Evolutionary conservation across 2,888 invertebrate species (phyloP).

Genomic region (Mermis nigrescens): DNA sequence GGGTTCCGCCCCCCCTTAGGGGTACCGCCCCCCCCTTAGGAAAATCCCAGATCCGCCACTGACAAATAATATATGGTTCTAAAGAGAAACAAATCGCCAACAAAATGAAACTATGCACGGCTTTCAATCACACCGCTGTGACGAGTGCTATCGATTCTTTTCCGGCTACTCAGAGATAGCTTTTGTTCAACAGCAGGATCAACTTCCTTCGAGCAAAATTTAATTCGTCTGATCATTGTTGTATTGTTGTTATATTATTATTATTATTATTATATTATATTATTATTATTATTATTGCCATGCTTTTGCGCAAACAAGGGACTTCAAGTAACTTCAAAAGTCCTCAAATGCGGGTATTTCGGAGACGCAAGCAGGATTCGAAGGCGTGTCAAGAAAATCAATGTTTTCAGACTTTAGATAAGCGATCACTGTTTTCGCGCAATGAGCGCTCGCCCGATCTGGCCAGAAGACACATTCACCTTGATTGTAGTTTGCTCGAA

Average conservation of each 20-base stretch:
- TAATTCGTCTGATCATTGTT: not conserved
- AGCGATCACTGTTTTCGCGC: not conserved
- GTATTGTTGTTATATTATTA: no score
- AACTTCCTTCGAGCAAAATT: not conserved
- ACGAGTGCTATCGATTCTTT: not conserved
- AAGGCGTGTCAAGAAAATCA: not conserved
- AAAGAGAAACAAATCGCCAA: not conserved
- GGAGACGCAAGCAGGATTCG: not conserved
- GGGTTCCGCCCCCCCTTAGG: no score
- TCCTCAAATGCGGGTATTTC: not conserved
- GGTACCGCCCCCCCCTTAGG: no score
- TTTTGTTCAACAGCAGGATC: not conserved
- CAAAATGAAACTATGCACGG: not conserved
- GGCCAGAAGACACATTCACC: constrained; percentile 1
- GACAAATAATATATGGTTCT: not conserved
- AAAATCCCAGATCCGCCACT: no score
- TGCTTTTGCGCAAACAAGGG: not conserved
- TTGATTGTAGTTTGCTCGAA: constrained; percentile 8
- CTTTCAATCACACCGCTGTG: not conserved
- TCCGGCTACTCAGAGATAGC: not conserved
- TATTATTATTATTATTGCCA: not conserved
- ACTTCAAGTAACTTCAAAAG: not conserved
- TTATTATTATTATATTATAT: not conserved
- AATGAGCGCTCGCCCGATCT: not conserved
- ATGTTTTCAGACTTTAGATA: not conserved